Base-by-base conservation (phyloP, 2,113 vertebrate genomes). In the Anoplopoma fimbria region DNA sequence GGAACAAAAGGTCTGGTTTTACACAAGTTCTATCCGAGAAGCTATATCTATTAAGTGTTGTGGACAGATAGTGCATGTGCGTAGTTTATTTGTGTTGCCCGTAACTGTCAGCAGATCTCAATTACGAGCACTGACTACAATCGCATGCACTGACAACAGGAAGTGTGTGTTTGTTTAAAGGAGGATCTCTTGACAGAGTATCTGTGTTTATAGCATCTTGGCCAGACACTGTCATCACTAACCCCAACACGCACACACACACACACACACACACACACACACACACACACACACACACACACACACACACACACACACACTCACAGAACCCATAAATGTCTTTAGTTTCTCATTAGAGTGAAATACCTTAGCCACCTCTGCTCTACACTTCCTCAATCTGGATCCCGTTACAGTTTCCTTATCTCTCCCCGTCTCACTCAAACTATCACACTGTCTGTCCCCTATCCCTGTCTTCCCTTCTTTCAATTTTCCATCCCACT, bases 101-200 rank as follows among this genome's bases (percentile, higher is more conserved):
- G 34, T 74, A 78, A 84, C 90, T 89, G 89, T 92, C 90, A 86
- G 60, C 88, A 74, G 58, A 67, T 86, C 81, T 83, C 87, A 93
- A 90, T 94, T 91, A 92, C 75, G 29, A 91, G 85, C 89, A 81
- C 85, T 73, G 77, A 84, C 79, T 81, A 77, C 86, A 87, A 65
- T 82, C 49, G 19, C 87, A 72, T 67, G 31, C 62, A 83, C 83
- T 87, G 85, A 93, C 79, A 92, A 91, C 93, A 95, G 94, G 94
- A 95, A 94, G 88, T 80, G 83, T 77, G 88, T 95, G 91, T 95
- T 95, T 95, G 90, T 95, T 95, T 95, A 89, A 91, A 89, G 77
- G 83, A 75, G 85, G 84, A 89, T 92, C 84, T 79, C 83, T 83
- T 95, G 84, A 92, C 92, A 93, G 90, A 75, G 67, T 91, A 92